Evolutionary conservation across 1,140 invertebrate genomes (phyloP), one percentile per base, ranked within the genome.

Genomic region (Cotesia glomerata): DNA sequence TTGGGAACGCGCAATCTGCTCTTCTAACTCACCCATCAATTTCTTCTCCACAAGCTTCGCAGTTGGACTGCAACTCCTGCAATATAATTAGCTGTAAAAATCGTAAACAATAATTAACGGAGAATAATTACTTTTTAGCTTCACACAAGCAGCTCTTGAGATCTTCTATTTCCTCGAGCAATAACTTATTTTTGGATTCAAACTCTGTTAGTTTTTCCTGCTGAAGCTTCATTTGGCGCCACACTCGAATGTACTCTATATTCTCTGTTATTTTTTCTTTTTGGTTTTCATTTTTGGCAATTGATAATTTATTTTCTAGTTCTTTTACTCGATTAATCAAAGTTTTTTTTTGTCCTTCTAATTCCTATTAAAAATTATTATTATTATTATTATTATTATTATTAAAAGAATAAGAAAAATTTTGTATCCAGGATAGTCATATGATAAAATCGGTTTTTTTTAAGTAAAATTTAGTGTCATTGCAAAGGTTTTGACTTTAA

Each of bases 191-290:
- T 4, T 65, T 74, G 4, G 68, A 71, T 73, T 84, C 74, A 0
- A 73, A 54, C 7, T 71, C 72, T 16, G 70, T 64, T 49, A 86
- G 70, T 75, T 87, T 81, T 69, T 86, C 86, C 56, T 79, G 82
- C 32, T 81, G 67, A 45, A 81, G 81, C 58, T 86, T 84, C 76
- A 87, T 75, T 73, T 87, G 80, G 16, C 84, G 78, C 83, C 81
- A 85, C 13, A 85, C 63, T 26, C 78, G 78, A 70, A 87, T 87
- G 49, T 84, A 83, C 34, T 86, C 84, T 5, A 86, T 77, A 70
- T 86, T 87, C 32, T 87, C 86, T 0, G 80, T 79, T 0, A 82
- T 78, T 70, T 85, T 87, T 69, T 82, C 81, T 14, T 80, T 80
- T 5, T 81, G 81, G 71, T 73, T 82, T 18, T 66, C 79, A 0